These are phyloP conservation scores for Synergus laeviventris DNA, from an alignment of 2,888 invertebrate genomes.

Conservation along the genomic window DNA sequence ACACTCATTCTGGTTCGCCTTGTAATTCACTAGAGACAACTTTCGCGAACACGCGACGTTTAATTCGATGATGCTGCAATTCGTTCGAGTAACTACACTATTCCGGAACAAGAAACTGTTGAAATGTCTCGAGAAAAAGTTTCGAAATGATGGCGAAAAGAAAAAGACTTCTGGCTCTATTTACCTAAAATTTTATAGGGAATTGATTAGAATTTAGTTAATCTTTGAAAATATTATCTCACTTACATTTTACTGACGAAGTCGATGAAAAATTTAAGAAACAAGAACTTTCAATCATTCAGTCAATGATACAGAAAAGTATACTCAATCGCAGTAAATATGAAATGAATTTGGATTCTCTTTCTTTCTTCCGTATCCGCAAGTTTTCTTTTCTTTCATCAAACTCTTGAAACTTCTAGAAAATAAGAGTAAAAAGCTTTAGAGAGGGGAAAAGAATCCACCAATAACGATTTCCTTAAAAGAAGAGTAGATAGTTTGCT, in stretches of 20 bases:
- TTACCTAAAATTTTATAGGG: background rate
- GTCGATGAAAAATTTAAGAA: background rate
- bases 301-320: background rate
- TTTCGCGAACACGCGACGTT: conserved; percentile 40
- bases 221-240: too few species aligned
- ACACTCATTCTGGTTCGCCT: conserved; percentile 32
- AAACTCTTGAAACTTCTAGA: background rate
- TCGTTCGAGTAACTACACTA: conserved; percentile 36
- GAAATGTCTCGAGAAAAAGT: conserved; percentile 5
- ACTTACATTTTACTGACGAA: too few species aligned
- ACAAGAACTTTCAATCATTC: background rate
- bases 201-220: background rate
- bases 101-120: conserved; percentile 20
- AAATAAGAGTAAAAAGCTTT: background rate
- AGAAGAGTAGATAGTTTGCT: background rate
- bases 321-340: background rate
- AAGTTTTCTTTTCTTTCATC: background rate
- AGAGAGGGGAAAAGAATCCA: background rate
- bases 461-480: background rate
- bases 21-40: conserved; percentile 42
- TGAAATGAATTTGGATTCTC: background rate
- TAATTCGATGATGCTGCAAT: conserved; percentile 42
- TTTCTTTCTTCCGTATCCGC: background rate
- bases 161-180: conserved; percentile 2
- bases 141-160: conserved; percentile 9